Evolutionary conservation across 2,113 vertebrate genomes (phyloP).

Genomic region (Columba livia): DNA sequence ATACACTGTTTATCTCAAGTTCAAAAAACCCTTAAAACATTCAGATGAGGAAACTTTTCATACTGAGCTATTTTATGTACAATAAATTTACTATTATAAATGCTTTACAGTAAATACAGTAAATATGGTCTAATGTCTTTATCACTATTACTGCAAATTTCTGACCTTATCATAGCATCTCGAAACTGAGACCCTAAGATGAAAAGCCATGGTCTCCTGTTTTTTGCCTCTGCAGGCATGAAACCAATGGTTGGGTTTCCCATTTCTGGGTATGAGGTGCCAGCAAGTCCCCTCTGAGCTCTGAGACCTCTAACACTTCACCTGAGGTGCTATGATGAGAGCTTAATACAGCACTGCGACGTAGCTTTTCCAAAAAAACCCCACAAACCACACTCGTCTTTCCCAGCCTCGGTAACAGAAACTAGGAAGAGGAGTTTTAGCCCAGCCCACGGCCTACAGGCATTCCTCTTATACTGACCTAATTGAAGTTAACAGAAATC

Average conservation of each 20-base stretch:
- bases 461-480: background rate
- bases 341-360: rapidly evolving
- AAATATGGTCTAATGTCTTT: background rate
- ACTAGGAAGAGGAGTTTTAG: background rate
- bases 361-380: background rate
- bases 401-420: background rate
- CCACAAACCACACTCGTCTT: rapidly evolving
- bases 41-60: background rate
- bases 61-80: background rate
- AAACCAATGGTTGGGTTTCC: background rate
- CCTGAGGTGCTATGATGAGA: background rate
- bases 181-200: background rate
- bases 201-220: background rate
- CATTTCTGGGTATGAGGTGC: rapidly evolving
- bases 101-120: background rate
- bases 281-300: background rate
- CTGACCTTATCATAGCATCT: background rate
- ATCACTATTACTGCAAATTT: background rate
- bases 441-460: background rate
- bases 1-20: background rate
- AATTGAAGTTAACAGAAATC: background rate
- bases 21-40: background rate
- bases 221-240: rapidly evolving
- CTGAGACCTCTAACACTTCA: background rate
- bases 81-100: background rate